Evolutionary conservation across 2,888 invertebrate genomes (phyloP).

Genomic region (Calliopum simillimum): DNA sequence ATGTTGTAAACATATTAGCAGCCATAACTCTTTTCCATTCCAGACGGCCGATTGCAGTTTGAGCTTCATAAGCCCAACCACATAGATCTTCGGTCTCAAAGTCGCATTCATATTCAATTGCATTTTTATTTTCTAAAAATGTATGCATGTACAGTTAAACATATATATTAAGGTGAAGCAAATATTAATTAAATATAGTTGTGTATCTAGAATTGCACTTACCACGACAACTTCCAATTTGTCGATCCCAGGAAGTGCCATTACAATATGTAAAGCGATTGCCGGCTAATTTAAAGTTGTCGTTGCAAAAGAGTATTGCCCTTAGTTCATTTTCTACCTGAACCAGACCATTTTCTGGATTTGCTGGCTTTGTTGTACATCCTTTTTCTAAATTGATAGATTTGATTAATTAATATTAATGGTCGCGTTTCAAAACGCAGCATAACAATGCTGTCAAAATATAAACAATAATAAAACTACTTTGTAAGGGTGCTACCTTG

Average conservation of each 20-base stretch:
- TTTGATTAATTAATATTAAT: neutral
- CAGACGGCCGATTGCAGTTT: slow-evolving; percentile 57
- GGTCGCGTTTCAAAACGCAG: neutral
- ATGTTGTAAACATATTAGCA: slow-evolving; percentile 48
- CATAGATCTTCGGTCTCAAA: slow-evolving; percentile 73
- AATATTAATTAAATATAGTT: neutral
- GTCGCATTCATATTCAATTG: slow-evolving; percentile 54
- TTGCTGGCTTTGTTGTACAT: slow-evolving; percentile 67
- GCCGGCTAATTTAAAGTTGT: slow-evolving; percentile 74
- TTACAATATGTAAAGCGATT: slow-evolving; percentile 77
- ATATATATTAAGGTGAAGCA: neutral
- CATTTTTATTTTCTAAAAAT: slow-evolving; percentile 37
- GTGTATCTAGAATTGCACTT: slow-evolving; percentile 24
- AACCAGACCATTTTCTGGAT: slow-evolving; percentile 71
- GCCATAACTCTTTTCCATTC: slow-evolving; percentile 79
- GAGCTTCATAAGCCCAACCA: slow-evolving; percentile 79
- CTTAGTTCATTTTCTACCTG: slow-evolving; percentile 70
- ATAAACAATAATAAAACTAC: neutral
- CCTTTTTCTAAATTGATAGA: slow-evolving; percentile 69
- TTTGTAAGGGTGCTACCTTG: no score
- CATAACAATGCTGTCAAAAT: no score
- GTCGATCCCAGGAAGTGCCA: slow-evolving; percentile 77
- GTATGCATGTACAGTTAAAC: neutral
- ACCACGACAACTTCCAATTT: slow-evolving; percentile 73
- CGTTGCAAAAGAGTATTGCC: slow-evolving; percentile 75